Conservation (phyloP, 2,797 vertebrate genomes). For the Borostomias antarcticus region DNA sequence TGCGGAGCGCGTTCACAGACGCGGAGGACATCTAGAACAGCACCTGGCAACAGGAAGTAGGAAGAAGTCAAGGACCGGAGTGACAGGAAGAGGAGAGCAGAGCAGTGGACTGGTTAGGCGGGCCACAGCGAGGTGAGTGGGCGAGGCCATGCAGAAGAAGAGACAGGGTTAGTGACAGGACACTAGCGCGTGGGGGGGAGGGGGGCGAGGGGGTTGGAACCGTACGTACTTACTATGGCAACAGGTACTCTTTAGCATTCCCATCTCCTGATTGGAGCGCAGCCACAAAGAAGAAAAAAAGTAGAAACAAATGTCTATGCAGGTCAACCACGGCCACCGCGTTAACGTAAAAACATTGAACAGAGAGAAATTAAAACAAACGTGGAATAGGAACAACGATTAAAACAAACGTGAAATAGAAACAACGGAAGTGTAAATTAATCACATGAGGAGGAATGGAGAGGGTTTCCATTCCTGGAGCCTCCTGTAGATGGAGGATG, state of each 20-base stretch:
- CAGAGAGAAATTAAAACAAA: constrained; percentile 43
- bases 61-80: constrained; percentile 28
- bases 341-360: constrained; percentile 76
- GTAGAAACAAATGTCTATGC: constrained; percentile 96
- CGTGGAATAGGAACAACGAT: too few species aligned
- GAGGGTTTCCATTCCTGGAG: constrained; percentile 88
- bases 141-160: constrained; percentile 79
- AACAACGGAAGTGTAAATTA: constrained; percentile 42
- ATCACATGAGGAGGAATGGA: constrained; percentile 77
- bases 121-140: constrained; percentile 61
- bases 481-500: constrained; percentile 81
- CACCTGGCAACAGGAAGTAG: constrained; percentile 52
- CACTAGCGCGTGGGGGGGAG: constrained; percentile 51
- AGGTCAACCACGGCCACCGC: constrained; percentile 92
- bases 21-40: constrained; percentile 64
- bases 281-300: constrained; percentile 98
- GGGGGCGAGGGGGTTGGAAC: constrained; percentile 67
- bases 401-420: constrained; percentile 35
- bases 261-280: constrained; percentile 97
- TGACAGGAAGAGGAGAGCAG: constrained; percentile 18
- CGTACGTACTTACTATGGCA: constrained; percentile 98
- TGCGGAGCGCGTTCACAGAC: neutral
- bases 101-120: constrained; percentile 57
- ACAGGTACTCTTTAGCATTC: constrained; percentile 99
- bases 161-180: constrained; percentile 54